Percentiles rank a stretch among this genome's conserved stretches.
phyloP scores from a whole-genome alignment of 2,113 vertebrate species.

The Myocastor coypus region DNA sequence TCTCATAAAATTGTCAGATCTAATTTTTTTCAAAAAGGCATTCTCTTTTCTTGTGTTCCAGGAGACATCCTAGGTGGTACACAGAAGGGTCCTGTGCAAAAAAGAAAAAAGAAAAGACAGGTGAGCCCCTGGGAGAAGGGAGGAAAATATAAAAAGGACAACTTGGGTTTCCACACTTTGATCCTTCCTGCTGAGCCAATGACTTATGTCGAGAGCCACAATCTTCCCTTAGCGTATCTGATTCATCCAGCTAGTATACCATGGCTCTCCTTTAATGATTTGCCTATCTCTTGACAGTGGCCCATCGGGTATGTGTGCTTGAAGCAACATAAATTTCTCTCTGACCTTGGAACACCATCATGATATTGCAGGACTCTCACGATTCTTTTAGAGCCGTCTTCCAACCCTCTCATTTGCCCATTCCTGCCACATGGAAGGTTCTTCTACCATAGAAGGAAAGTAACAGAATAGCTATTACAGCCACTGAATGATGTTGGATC shows the following conservation, averaged over 20 bases:
- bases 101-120: background rate
- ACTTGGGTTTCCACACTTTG: background rate
- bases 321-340: constrained; percentile 59
- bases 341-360: constrained; percentile 72
- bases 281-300: background rate
- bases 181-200: background rate
- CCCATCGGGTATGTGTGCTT: constrained; percentile 34
- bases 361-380: constrained; percentile 52
- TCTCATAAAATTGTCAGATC: background rate
- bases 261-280: background rate
- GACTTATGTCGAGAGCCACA: constrained; percentile 18
- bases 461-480: background rate
- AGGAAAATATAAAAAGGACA: background rate
- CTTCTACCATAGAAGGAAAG: background rate
- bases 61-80: background rate
- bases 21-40: background rate
- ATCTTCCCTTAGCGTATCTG: background rate
- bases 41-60: background rate
- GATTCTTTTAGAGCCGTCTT: constrained; percentile 74
- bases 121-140: background rate
- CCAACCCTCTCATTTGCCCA: background rate
- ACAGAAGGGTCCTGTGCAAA: background rate
- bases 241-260: constrained; percentile 9
- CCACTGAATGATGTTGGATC: background rate
- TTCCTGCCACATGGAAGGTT: background rate